Conservation (phyloP, 2,797 vertebrate genomes). For the Podarcis lilfordi region DNA sequence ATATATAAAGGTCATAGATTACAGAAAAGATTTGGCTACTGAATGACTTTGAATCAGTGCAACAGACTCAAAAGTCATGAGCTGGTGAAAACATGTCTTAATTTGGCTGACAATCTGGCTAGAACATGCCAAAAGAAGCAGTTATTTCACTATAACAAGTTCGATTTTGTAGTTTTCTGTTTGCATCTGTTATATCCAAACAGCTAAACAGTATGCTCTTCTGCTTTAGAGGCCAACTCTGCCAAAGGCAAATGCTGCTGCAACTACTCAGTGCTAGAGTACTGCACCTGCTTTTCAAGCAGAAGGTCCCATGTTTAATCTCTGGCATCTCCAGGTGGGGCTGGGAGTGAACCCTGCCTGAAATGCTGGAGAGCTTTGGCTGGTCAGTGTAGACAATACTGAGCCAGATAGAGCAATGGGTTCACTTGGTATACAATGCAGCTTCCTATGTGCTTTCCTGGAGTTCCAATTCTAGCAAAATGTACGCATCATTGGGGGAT, state of each 20-base stretch:
- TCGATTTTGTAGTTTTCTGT: conserved; percentile 52
- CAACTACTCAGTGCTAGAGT: neutral
- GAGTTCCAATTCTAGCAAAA: no score
- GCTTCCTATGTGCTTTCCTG: no score
- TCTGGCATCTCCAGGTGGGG: no score
- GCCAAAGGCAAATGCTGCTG: neutral
- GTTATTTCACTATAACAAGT: conserved; percentile 4
- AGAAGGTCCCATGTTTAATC: neutral
- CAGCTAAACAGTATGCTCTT: neutral
- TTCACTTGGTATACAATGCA: no score
- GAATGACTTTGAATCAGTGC: conserved; percentile 62
- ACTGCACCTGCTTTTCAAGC: neutral
- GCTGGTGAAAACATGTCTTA: conserved; percentile 61
- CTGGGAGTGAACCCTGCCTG: neutral
- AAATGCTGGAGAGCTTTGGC: neutral
- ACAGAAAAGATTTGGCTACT: conserved; percentile 47
- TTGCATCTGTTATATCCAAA: conserved; percentile 59
- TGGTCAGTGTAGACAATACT: no score
- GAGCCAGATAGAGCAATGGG: no score
- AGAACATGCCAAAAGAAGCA: conserved; percentile 49
- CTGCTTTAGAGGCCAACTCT: neutral
- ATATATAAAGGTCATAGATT: conserved; percentile 49
- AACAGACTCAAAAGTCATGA: conserved; percentile 31
- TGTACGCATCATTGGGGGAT: no score
- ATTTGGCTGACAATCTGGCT: conserved; percentile 36